phyloP scores from a whole-genome alignment of 2,888 invertebrate genomes.

The Spodoptera littoralis region DNA sequence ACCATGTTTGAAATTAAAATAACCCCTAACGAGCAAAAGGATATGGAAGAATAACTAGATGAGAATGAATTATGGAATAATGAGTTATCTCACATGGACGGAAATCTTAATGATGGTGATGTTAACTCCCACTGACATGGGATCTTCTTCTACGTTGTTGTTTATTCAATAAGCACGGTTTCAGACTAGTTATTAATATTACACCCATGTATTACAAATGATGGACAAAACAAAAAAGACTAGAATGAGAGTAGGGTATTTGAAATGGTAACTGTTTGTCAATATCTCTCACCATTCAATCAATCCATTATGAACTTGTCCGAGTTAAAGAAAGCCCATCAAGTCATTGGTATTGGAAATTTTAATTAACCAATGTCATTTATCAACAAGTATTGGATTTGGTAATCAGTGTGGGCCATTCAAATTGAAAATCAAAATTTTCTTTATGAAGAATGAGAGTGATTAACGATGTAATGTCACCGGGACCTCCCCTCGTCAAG shows the following conservation, averaged over 20 bases:
- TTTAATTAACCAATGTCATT: conserved; percentile 79
- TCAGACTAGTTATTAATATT: neutral
- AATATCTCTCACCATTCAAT: conserved; percentile 8
- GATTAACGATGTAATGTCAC: conserved; percentile 86
- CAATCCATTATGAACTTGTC: conserved; percentile 20
- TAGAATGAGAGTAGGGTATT: neutral
- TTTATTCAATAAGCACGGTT: conserved; percentile 3
- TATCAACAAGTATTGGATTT: conserved; percentile 78
- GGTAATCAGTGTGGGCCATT: conserved; percentile 77
- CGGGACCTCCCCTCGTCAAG: conserved; percentile 76
- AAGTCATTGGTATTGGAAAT: conserved; percentile 56
- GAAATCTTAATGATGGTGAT: conserved; percentile 19
- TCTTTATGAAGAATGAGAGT: conserved; percentile 77
- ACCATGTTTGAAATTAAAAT: conserved; percentile 65
- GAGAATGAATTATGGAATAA: conserved; percentile 31
- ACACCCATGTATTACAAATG: too few species aligned
- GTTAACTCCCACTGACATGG: neutral
- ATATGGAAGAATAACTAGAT: conserved; percentile 12
- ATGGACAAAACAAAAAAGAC: too few species aligned
- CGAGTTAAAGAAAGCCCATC: conserved; percentile 30
- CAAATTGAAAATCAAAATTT: conserved; percentile 86
- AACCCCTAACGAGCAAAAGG: conserved; percentile 27
- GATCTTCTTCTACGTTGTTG: conserved; percentile 1
- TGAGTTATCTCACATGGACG: conserved; percentile 19
- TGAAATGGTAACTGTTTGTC: conserved; percentile 2